Evolutionary conservation across 2,888 invertebrate species (phyloP), one percentile per base, ranked within the genome.

Genomic region (Atherix ibis): DNA sequence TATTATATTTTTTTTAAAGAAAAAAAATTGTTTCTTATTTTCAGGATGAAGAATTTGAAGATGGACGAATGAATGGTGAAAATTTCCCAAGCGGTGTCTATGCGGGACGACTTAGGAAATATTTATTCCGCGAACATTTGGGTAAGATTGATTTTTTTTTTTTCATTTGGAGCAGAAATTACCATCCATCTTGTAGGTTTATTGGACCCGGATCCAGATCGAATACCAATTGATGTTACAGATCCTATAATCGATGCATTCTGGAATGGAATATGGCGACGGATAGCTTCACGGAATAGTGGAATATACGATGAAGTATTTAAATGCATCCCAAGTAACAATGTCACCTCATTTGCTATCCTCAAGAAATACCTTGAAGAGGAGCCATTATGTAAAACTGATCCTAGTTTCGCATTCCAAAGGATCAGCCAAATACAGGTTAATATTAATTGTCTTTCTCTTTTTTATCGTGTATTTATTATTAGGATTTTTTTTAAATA

Each of bases 231-330:
- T 8, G 73, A 77, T 47, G 62, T 94, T 1, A 71, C 70, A 27
- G 95, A 97, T 62, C 87, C 89, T 0, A 70, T 82, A 35, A 66
- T 68, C 37, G 76, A 83, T 39, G 58, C 72, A 10, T 97, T 98
- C 65, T 97, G 84, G 58, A 74, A 72, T 44, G 73, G 78, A 42
- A 59, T 80, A 4, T 97, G 95, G 94, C 68, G 79, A 44, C 68
- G 71, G 31, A 80, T 73, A 5, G 89, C 95, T 1, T 68, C 64
- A 29, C 63, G 64, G 24, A 98, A 98, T 54, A 92, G 95, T 0
- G 73, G 78, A 41, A 73, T 91, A 31, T 97, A 80, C 59, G 94
- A 95, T 52, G 75, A 85, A 64, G 84, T 94, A 2, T 97, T 97
- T 64, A 79, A 79, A 48, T 83, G 87, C 43, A 73, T 94, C 48